Evolutionary conservation across 2,113 vertebrate species (phyloP).

Genomic region (Thamnaconus septentrionalis): DNA sequence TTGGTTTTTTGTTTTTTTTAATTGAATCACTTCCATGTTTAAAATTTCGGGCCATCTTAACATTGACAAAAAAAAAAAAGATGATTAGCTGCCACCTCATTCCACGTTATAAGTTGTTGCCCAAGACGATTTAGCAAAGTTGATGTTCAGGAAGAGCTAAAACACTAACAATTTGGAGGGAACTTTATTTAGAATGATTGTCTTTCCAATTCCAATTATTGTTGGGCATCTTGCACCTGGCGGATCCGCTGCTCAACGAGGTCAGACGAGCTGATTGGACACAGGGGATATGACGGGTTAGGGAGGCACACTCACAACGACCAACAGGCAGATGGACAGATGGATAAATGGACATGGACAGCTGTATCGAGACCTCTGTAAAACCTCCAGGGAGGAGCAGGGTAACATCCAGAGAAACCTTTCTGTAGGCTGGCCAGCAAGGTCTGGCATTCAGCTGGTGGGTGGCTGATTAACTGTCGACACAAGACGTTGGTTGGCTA

Average conservation of each 20-base stretch:
- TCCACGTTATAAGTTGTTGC: not conserved
- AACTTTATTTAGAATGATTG: conserved; percentile 4
- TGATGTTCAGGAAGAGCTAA: not conserved
- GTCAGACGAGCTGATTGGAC: conserved; percentile 67
- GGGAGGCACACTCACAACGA: conserved; percentile 43
- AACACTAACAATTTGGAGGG: not conserved
- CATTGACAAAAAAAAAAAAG: too few relatives aligned
- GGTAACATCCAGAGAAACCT: conserved; percentile 19
- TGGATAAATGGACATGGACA: conserved; percentile 52
- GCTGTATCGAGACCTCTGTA: conserved; percentile 48
- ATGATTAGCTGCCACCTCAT: too few relatives aligned
- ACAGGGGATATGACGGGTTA: conserved; percentile 59
- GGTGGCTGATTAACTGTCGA: conserved; percentile 24
- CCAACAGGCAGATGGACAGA: conserved; percentile 56
- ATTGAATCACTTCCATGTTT: too few relatives aligned
- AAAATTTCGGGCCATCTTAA: too few relatives aligned
- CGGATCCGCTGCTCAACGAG: conserved; percentile 38
- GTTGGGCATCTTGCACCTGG: conserved; percentile 41
- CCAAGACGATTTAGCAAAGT: not conserved
- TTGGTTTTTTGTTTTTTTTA: too few relatives aligned
- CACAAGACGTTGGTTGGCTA: not conserved
- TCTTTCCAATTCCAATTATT: conserved; percentile 43
- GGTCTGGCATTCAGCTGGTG: conserved; percentile 37
- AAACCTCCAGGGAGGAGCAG: conserved; percentile 23
- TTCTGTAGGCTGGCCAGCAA: conserved; percentile 40